A percentile compares a stretch with the other conserved stretches of the same genome.
Evolutionary conservation across 2,113 vertebrate species (phyloP).

Genomic region (Hippocampus zosterae): DNA sequence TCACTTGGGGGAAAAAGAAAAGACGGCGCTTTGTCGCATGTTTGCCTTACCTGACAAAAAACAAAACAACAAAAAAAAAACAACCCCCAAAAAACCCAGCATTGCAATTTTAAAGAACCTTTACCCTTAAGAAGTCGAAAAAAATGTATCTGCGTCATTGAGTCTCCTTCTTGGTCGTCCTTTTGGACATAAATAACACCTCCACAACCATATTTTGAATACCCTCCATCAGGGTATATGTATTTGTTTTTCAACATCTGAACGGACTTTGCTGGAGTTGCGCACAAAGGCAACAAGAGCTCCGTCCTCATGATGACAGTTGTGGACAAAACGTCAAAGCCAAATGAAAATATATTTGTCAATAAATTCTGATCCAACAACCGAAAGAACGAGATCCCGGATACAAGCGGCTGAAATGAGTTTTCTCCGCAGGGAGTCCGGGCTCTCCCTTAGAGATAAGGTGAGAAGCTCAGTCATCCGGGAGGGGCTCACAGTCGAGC

Average conservation of each 20-base stretch:
- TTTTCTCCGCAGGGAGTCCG: too few species aligned
- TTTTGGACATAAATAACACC: slow-evolving; percentile 7
- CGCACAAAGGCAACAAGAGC: background rate
- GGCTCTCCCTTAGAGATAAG: too few species aligned
- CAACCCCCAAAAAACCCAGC: background rate
- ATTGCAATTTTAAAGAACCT: slow-evolving; percentile 23
- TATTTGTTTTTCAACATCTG: too few species aligned
- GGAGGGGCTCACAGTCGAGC: too few species aligned
- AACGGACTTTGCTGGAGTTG: background rate
- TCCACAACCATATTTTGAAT: background rate
- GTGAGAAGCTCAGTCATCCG: too few species aligned
- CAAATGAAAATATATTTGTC: too few species aligned
- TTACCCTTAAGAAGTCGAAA: slow-evolving; percentile 21
- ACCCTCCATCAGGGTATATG: background rate
- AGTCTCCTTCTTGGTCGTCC: slow-evolving; percentile 10
- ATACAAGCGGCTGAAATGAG: too few species aligned
- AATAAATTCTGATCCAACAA: too few species aligned
- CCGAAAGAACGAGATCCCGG: too few species aligned
- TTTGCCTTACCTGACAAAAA: slow-evolving; percentile 30
- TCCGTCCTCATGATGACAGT: background rate
- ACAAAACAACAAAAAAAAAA: background rate
- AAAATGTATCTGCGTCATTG: slow-evolving; percentile 36
- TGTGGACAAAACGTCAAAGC: background rate
- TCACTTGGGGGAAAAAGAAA: slow-evolving; percentile 52
- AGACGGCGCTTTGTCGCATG: slow-evolving; percentile 43